These are phyloP conservation scores for Pediacus dermestoides DNA, from an alignment of 2,888 invertebrate genomes.

Conservation along the genomic window DNA sequence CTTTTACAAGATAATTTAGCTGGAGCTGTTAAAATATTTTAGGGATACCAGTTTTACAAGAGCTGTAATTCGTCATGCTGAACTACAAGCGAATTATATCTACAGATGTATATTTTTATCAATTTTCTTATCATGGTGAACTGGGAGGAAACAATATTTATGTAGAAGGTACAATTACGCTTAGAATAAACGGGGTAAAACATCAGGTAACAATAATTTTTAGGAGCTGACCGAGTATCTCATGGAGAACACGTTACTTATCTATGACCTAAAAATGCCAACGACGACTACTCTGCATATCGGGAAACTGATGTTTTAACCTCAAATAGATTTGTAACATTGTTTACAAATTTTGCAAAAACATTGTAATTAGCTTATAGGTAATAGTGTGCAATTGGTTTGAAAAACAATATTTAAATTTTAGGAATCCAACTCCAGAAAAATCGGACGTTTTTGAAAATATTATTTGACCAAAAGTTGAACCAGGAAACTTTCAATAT, in stretches of 20 bases:
- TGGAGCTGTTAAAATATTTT: conserved; percentile 16
- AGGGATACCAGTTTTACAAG: not conserved
- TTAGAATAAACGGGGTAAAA: conserved; percentile 1
- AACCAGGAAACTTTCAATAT: conserved; percentile 17
- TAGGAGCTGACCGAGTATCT: conserved; percentile 24
- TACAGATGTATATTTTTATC: conserved; percentile 28
- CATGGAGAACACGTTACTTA: conserved; percentile 26
- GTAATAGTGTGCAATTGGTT: conserved; percentile 8
- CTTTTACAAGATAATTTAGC: conserved; percentile 17
- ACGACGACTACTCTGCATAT: conserved; percentile 9
- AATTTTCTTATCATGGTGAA: conserved; percentile 28
- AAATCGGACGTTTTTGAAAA: conserved; percentile 17
- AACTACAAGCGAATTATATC: conserved; percentile 16
- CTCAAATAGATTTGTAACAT: conserved; percentile 5
- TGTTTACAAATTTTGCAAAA: conserved; percentile 61
- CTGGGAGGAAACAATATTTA: conserved; percentile 19
- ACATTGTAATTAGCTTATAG: too few species aligned
- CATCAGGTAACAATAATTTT: not conserved
- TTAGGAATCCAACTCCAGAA: conserved; percentile 43
- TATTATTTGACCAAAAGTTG: conserved; percentile 22
- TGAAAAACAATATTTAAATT: too few species aligned
- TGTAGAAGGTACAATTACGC: conserved; percentile 19
- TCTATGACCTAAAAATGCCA: too few species aligned
- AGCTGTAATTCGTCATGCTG: conserved; percentile 10
- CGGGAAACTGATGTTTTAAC: conserved; percentile 10